phyloP scores from a whole-genome alignment of 2,888 invertebrate species.

The Acrobasis suavella region DNA sequence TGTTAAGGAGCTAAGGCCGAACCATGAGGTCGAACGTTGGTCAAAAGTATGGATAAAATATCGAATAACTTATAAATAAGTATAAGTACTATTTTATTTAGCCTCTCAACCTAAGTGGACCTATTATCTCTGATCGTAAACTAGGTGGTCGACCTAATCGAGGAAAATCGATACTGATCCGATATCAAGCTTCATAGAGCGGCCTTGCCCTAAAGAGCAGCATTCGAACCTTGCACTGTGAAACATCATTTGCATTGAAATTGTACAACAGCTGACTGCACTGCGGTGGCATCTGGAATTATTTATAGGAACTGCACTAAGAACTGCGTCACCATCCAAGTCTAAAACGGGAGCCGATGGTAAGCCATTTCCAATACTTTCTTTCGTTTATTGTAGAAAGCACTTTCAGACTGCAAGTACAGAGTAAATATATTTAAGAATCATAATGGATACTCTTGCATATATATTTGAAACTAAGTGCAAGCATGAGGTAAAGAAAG shows the following conservation, averaged over 20 bases:
- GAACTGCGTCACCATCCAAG: constrained; percentile 6
- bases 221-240: constrained; percentile 45
- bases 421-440: too few species aligned
- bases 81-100: neutral
- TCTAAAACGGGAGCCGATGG: neutral
- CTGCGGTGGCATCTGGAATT: constrained; percentile 26
- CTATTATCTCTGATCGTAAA: constrained; percentile 6
- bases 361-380: neutral
- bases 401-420: too few species aligned
- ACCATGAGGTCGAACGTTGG: neutral
- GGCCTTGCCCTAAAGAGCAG: constrained; percentile 54
- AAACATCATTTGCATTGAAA: constrained; percentile 27
- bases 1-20: constrained; percentile 4
- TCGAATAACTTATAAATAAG: too few species aligned
- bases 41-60: neutral
- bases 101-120: neutral
- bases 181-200: constrained; percentile 19
- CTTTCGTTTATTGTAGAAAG: too few species aligned
- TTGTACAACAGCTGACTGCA: constrained; percentile 29
- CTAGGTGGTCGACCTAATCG: neutral
- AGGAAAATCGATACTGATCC: constrained; percentile 4
- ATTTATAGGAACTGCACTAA: constrained; percentile 16
- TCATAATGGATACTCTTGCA: too few species aligned
- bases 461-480: too few species aligned
- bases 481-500: too few species aligned